Percentiles rank a stretch among this genome's conserved stretches.
These are phyloP conservation scores for Thalassarche chlororhynchos DNA, from an alignment of 2,113 vertebrate species.

Conservation along the genomic window DNA sequence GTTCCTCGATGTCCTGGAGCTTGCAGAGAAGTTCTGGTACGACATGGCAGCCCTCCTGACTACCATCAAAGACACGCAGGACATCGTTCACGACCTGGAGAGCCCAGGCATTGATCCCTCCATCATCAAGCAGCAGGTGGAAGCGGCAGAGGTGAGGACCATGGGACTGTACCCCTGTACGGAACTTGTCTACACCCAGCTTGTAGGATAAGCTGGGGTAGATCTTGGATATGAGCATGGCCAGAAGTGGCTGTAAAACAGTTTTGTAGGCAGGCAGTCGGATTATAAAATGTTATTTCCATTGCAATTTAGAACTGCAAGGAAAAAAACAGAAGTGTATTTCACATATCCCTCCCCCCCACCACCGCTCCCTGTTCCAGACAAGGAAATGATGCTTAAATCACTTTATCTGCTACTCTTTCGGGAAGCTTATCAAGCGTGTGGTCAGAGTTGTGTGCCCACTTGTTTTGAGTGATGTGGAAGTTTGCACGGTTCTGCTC, in stretches of 20 bases:
- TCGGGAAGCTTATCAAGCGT: neutral
- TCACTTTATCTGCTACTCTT: neutral
- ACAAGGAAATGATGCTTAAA: neutral
- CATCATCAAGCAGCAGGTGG: slow-evolving; percentile 98
- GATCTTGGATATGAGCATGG: fast-evolving
- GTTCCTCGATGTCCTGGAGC: slow-evolving; percentile 93
- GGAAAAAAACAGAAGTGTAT: neutral
- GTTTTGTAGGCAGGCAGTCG: neutral
- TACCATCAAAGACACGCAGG: slow-evolving; percentile 94
- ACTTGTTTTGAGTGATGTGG: neutral
- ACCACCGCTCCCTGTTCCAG: neutral
- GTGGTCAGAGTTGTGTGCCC: neutral
- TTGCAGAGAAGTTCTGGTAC: slow-evolving; percentile 97
- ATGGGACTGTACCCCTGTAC: fast-evolving
- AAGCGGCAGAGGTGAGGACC: slow-evolving; percentile 89
- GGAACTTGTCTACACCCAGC: neutral
- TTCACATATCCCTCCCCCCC: neutral
- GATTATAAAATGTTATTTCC: neutral
- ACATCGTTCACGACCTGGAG: slow-evolving; percentile 94
- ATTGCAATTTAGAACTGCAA: neutral
- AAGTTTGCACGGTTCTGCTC: neutral
- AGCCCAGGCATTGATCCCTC: slow-evolving; percentile 98
- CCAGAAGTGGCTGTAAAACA: neutral
- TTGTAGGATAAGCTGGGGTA: neutral
- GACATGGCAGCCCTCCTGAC: slow-evolving; percentile 95